Conservation (phyloP, 2,113 vertebrate species). For the Candoia aspera region DNA sequence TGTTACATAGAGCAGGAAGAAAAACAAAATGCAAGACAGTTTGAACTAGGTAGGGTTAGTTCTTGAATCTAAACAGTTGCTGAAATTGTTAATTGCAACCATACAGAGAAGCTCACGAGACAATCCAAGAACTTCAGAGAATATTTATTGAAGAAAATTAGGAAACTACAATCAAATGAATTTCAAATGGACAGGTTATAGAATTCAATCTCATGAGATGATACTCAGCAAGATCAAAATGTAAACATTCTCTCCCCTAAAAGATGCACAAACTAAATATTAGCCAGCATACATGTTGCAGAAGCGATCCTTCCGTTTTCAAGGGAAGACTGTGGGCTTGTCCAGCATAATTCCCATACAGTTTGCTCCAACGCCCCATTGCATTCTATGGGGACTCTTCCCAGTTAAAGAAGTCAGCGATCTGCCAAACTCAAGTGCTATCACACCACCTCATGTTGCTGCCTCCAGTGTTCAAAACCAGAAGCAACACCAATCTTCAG, state of each 20-base stretch:
- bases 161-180: too few relatives aligned
- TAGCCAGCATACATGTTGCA: too few relatives aligned
- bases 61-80: background rate
- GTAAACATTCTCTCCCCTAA: too few relatives aligned
- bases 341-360: background rate
- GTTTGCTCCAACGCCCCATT: background rate
- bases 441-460: background rate
- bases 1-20: background rate
- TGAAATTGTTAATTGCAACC: background rate
- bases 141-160: too few relatives aligned
- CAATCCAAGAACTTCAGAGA: background rate
- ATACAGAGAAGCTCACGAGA: background rate
- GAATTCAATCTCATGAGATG: too few relatives aligned
- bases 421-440: background rate
- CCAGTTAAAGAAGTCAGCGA: background rate
- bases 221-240: too few relatives aligned
- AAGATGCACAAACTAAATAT: too few relatives aligned
- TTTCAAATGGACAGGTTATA: too few relatives aligned
- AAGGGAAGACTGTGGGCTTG: too few relatives aligned
- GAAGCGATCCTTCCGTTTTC: too few relatives aligned
- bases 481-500: background rate
- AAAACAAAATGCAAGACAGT: background rate
- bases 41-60: background rate
- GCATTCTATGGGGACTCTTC: background rate
- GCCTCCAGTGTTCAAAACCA: background rate